phyloP scores from a whole-genome alignment of 2,888 invertebrate genomes.

The Caenorhabditis doughertyi region DNA sequence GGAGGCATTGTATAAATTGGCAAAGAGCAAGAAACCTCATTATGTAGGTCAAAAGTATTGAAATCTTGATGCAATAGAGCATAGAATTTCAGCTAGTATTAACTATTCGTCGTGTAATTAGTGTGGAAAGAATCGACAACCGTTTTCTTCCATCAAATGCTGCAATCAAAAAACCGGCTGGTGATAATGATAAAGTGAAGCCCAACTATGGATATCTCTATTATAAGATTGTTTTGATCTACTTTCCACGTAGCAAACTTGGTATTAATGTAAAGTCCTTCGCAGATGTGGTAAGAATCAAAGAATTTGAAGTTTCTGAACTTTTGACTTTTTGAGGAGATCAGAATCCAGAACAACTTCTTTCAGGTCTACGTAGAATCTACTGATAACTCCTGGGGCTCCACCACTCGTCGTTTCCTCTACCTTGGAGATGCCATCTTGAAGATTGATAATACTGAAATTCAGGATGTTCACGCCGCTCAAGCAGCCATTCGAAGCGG shows the following conservation, averaged over 20 bases:
- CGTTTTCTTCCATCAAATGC: conserved; percentile 42
- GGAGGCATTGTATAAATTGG: conserved; percentile 3
- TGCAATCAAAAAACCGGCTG: conserved; percentile 1
- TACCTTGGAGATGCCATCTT: conserved; percentile 61
- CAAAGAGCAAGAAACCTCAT: conserved; percentile 10
- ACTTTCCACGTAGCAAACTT: conserved; percentile 53
- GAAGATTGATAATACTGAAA: conserved; percentile 52
- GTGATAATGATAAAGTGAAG: neutral
- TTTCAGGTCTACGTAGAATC: conserved; percentile 50
- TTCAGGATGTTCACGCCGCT: conserved; percentile 2
- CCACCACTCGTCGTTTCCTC: conserved; percentile 53
- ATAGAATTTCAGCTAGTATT: conserved; percentile 35
- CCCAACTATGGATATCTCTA: conserved; percentile 47
- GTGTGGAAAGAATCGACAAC: conserved; percentile 29
- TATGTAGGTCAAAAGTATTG: neutral
- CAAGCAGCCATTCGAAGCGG: conserved; percentile 10
- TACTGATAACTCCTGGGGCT: conserved; percentile 60
- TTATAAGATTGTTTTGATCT: conserved; percentile 45
- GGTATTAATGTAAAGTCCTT: conserved; percentile 61
- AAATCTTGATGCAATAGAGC: neutral
- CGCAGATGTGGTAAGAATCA: conserved; percentile 35
- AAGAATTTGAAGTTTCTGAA: too few species aligned
- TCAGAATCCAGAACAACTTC: neutral
- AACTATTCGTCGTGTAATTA: conserved; percentile 41
- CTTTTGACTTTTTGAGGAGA: too few species aligned